A percentile compares a stretch with the other conserved stretches of the same genome.
These are phyloP conservation scores for Coptotermes formosanus DNA, from an alignment of 1,140 invertebrate genomes.

Conservation along the genomic window DNA sequence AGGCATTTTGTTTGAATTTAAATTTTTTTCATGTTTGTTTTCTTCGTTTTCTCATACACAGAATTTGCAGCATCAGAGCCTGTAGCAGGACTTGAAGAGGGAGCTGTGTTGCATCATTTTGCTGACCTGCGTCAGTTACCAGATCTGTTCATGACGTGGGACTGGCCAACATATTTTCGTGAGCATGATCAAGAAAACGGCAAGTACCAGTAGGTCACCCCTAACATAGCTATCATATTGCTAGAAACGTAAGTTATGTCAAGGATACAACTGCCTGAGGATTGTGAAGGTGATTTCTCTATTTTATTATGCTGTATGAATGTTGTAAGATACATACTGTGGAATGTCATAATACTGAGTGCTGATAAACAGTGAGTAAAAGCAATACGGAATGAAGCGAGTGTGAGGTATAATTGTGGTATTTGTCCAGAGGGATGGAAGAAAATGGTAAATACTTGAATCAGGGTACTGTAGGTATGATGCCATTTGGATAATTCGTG, in stretches of 20 bases:
- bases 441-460: no score
- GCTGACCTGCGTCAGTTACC: slow-evolving; percentile 87
- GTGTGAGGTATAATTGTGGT: no score
- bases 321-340: no score
- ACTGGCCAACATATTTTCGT: slow-evolving; percentile 97
- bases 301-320: no score
- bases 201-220: slow-evolving; percentile 90
- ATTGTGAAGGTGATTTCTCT: no score
- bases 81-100: slow-evolving; percentile 81
- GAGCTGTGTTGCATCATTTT: slow-evolving; percentile 84
- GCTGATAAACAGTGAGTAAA: no score
- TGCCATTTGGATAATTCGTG: no score
- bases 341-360: no score
- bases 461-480: no score
- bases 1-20: neutral
- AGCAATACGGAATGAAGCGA: no score
- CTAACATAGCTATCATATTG: slow-evolving; percentile 84
- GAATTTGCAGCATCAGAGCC: slow-evolving; percentile 92
- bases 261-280: no score
- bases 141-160: slow-evolving; percentile 91
- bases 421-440: no score
- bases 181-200: slow-evolving; percentile 91
- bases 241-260: slow-evolving; percentile 80
- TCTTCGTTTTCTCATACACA: slow-evolving; percentile 44
- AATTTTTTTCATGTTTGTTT: neutral